phyloP scores from a whole-genome alignment of 2,797 vertebrate genomes.

The Huso huso region DNA sequence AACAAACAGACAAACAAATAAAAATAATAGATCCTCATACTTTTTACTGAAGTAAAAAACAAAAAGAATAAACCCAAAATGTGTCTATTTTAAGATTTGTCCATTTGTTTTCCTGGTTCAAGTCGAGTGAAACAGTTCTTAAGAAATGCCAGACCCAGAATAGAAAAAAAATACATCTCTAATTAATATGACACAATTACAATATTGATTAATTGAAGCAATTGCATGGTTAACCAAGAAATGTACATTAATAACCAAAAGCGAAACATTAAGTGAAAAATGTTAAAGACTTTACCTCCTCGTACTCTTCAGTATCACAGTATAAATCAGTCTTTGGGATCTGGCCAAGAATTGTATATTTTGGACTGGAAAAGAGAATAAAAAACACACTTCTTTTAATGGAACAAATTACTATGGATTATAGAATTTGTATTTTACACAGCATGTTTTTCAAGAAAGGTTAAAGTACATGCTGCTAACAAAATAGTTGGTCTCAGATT shows the following conservation, averaged over 20 bases:
- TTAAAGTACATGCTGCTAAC: too few relatives aligned
- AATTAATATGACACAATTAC: too few relatives aligned
- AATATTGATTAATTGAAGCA: too few relatives aligned
- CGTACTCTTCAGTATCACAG: conserved; percentile 74
- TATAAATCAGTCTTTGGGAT: conserved; percentile 80
- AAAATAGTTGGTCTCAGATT: too few relatives aligned
- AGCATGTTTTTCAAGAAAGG: too few relatives aligned
- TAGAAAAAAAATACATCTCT: neutral
- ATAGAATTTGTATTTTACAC: too few relatives aligned
- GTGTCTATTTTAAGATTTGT: too few relatives aligned
- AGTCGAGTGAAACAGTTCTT: conserved; percentile 4
- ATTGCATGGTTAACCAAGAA: too few relatives aligned
- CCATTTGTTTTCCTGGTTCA: neutral
- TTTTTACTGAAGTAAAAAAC: too few relatives aligned
- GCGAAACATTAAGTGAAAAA: neutral
- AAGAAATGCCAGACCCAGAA: neutral
- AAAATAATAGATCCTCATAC: conserved; percentile 15
- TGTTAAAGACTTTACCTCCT: conserved; percentile 68
- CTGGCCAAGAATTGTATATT: conserved; percentile 74
- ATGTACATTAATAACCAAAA: neutral
- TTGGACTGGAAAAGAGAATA: conserved; percentile 57
- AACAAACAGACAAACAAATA: conserved; percentile 24
- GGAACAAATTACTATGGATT: too few relatives aligned
- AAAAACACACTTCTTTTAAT: neutral
- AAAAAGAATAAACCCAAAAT: too few relatives aligned